phyloP scores from a whole-genome alignment of 2,113 vertebrate genomes.

The Larimichthys crocea region DNA sequence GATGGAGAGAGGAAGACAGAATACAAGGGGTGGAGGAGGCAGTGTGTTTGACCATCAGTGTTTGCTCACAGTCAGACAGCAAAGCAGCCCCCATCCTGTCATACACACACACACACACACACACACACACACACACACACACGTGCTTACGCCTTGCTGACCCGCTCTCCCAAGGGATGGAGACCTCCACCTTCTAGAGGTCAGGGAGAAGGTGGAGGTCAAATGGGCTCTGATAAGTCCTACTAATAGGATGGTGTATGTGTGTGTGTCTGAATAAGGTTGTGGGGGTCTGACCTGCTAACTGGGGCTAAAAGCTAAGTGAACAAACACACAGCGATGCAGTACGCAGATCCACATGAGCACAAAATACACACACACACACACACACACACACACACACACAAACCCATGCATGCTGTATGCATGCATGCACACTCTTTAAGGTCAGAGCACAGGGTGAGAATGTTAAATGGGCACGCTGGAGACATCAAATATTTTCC shows the following conservation, averaged over 20 bases:
- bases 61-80: constrained; percentile 82
- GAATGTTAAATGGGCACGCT: constrained; percentile 80
- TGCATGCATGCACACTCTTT: constrained; percentile 75
- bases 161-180: constrained; percentile 72
- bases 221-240: constrained; percentile 81
- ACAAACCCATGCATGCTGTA: constrained; percentile 34
- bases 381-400: constrained; percentile 19
- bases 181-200: constrained; percentile 74
- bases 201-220: constrained; percentile 88
- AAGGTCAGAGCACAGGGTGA: constrained; percentile 81
- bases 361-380: constrained; percentile 37
- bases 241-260: constrained; percentile 75
- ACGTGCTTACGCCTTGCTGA: constrained; percentile 69
- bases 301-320: constrained; percentile 77
- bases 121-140: constrained; percentile 49
- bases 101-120: constrained; percentile 43
- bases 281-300: constrained; percentile 65
- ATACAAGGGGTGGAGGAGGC: constrained; percentile 41
- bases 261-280: constrained; percentile 49
- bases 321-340: constrained; percentile 75
- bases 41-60: constrained; percentile 81
- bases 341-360: constrained; percentile 38
- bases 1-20: constrained; percentile 28
- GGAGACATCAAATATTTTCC: constrained; percentile 85
- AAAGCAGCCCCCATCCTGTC: constrained; percentile 38